phyloP scores from a whole-genome alignment of 2,888 invertebrate genomes.

The Sminthurinus aureus region DNA sequence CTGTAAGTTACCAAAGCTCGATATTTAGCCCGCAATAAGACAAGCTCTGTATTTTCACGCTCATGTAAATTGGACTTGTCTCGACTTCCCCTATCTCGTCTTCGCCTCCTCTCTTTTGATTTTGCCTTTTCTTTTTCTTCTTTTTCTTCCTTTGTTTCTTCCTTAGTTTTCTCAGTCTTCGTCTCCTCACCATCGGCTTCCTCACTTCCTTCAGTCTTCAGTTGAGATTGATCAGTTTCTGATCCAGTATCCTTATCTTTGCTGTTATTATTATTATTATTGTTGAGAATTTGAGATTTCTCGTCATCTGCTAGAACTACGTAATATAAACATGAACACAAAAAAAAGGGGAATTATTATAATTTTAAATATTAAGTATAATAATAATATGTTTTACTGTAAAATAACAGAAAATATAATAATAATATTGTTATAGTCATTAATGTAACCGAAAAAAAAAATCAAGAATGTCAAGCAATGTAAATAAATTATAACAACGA shows the following conservation, averaged over 20 bases:
- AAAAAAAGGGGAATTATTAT: not conserved
- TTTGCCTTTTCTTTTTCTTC: not conserved
- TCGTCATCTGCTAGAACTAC: slow-evolving; percentile 11
- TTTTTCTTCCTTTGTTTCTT: not conserved
- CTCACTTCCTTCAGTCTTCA: slow-evolving; percentile 8
- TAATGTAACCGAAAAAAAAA: too few species aligned
- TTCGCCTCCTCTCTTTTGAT: not conserved
- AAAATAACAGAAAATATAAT: too few species aligned
- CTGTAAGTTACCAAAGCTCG: slow-evolving; percentile 51
- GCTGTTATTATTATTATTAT: not conserved
- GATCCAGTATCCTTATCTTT: not conserved
- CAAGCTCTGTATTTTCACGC: not conserved
- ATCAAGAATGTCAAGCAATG: too few species aligned
- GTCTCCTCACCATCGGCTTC: not conserved
- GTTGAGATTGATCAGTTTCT: not conserved
- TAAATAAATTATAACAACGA: too few species aligned
- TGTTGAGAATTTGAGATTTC: not conserved
- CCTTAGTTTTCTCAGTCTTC: slow-evolving; percentile 3
- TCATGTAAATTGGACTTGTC: slow-evolving; percentile 20
- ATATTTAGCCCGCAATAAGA: slow-evolving; percentile 49
- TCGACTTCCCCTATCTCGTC: not conserved
- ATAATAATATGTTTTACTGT: not conserved
- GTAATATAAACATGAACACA: not conserved
- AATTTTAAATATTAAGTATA: not conserved
- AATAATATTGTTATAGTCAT: too few species aligned